Conservation (phyloP, 2,113 vertebrate species). For the Pseudorasbora parva region DNA sequence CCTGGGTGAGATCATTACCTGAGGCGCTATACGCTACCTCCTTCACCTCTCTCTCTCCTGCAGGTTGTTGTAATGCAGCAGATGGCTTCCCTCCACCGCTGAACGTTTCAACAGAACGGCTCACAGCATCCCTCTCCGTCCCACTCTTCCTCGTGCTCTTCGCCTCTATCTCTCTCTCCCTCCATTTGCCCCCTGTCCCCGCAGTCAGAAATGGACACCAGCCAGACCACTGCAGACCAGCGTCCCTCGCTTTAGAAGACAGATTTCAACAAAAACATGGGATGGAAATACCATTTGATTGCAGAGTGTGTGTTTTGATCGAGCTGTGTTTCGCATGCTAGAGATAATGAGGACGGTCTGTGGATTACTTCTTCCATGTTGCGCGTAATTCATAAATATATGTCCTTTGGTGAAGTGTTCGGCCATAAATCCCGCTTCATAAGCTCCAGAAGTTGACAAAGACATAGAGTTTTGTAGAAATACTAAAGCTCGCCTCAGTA, state of each 20-base stretch:
- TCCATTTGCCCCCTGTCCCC: conserved; percentile 33
- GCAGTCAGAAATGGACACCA: conserved; percentile 30
- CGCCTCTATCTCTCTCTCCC: conserved; percentile 9
- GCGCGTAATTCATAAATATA: not conserved
- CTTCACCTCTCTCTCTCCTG: conserved; percentile 34
- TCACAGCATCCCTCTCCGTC: conserved; percentile 51
- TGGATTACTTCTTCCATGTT: not conserved
- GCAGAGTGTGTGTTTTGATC: not conserved
- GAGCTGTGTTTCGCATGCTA: conserved; percentile 4
- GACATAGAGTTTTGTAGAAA: conserved; percentile 23
- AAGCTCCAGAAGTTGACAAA: conserved; percentile 26
- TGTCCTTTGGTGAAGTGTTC: not conserved
- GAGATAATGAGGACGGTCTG: conserved; percentile 15
- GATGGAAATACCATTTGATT: conserved; percentile 24
- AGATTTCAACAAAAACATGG: conserved; percentile 13
- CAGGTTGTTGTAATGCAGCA: conserved; percentile 47
- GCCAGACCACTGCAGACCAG: conserved; percentile 32
- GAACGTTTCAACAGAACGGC: conserved; percentile 55
- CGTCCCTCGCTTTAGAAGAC: not conserved
- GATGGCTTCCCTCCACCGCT: conserved; percentile 51
- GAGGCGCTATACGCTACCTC: conserved; percentile 34
- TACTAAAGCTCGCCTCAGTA: conserved; percentile 17
- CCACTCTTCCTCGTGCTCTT: not conserved
- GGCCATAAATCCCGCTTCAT: not conserved
- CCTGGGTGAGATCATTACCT: conserved; percentile 41